These are phyloP conservation scores for Sussaba pulchella DNA, from an alignment of 2,888 invertebrate genomes.

Conservation along the genomic window DNA sequence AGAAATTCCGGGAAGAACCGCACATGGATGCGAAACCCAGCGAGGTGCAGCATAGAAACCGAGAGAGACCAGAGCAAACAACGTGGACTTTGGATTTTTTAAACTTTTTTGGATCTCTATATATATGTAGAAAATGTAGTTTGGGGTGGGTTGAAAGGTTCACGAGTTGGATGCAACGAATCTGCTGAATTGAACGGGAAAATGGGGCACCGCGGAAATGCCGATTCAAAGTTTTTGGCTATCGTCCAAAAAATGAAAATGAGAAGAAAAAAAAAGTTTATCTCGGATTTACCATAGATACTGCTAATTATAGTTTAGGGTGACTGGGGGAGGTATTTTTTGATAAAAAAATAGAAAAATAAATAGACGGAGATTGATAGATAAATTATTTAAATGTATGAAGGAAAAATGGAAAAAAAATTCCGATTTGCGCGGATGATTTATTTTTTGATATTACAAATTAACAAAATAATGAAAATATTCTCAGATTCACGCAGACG, in stretches of 20 bases:
- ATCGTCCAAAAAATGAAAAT: constrained; percentile 37
- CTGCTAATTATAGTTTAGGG: too few relatives aligned
- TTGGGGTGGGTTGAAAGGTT: neutral
- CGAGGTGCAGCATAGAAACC: constrained; percentile 20
- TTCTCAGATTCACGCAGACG: too few relatives aligned
- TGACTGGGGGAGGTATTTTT: too few relatives aligned
- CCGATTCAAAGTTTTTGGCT: constrained; percentile 56
- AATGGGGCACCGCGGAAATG: constrained; percentile 28
- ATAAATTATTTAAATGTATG: too few relatives aligned
- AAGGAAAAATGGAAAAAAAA: too few relatives aligned
- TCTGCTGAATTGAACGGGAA: constrained; percentile 12
- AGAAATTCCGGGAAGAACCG: neutral
- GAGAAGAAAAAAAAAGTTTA: neutral
- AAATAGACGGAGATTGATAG: too few relatives aligned
- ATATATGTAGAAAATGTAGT: neutral
- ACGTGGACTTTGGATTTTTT: constrained; percentile 18
- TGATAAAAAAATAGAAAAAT: too few relatives aligned
- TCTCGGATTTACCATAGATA: constrained; percentile 1
- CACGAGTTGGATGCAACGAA: neutral
- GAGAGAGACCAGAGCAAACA: constrained; percentile 49
- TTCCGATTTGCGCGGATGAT: too few relatives aligned
- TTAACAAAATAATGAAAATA: too few relatives aligned
- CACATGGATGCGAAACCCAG: constrained; percentile 14
- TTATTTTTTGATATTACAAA: too few relatives aligned
- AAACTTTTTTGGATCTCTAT: constrained; percentile 22